Percentiles rank a stretch among this genome's conserved stretches.
Evolutionary conservation across 2,888 invertebrate species (phyloP).

Genomic region (Aleiodes alternator): DNA sequence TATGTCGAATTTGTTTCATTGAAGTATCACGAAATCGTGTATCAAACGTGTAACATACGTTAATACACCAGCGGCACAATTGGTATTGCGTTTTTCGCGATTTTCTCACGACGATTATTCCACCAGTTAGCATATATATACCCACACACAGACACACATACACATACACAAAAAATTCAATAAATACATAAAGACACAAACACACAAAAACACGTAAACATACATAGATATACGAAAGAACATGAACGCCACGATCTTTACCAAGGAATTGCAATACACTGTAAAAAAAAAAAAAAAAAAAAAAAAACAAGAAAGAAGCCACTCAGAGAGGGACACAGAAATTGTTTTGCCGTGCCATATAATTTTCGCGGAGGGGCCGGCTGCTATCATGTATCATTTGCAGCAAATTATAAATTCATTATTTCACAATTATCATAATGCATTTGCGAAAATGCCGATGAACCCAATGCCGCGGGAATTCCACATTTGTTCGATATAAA

Average conservation of each 20-base stretch:
- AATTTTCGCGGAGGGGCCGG: constrained; percentile 69
- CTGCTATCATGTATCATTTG: constrained; percentile 72
- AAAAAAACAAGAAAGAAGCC: constrained; percentile 21
- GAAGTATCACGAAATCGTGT: constrained; percentile 8
- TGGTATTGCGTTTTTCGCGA: constrained; percentile 63
- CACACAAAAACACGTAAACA: constrained; percentile 28
- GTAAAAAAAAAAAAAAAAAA: background rate
- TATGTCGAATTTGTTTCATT: background rate
- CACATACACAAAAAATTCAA: constrained; percentile 17
- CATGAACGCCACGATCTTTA: constrained; percentile 50
- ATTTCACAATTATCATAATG: constrained; percentile 74
- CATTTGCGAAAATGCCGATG: constrained; percentile 69
- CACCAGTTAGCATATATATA: constrained; percentile 58
- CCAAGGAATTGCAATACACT: constrained; percentile 18
- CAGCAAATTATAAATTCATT: constrained; percentile 74
- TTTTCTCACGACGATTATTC: constrained; percentile 70
- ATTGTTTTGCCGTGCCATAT: constrained; percentile 69
- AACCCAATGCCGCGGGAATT: constrained; percentile 55
- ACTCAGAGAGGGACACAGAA: constrained; percentile 62
- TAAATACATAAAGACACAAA: constrained; percentile 13
- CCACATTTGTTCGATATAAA: constrained; percentile 21
- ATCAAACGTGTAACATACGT: background rate
- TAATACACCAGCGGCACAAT: constrained; percentile 20
- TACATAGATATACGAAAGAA: constrained; percentile 36
- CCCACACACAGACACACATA: background rate